These are phyloP conservation scores for Patella ulyssiponensis DNA, from an alignment of 2,888 invertebrate species.

Conservation along the genomic window DNA sequence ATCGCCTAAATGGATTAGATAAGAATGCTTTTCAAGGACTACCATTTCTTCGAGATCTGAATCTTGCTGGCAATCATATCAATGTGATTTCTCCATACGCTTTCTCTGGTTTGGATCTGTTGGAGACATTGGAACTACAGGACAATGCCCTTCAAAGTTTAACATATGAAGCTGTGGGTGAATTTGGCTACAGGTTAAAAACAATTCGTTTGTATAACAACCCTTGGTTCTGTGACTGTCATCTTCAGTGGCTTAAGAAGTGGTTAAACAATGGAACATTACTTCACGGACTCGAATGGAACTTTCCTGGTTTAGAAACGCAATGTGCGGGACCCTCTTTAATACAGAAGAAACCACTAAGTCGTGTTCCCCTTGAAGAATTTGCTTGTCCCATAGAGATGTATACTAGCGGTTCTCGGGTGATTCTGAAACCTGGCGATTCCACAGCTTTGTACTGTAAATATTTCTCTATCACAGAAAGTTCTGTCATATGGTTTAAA, in stretches of 20 bases:
- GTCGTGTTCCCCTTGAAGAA: slow-evolving; percentile 47
- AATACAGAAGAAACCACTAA: slow-evolving; percentile 46
- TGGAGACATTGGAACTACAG: slow-evolving; percentile 53
- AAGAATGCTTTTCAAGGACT: slow-evolving; percentile 51
- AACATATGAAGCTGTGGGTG: slow-evolving; percentile 46
- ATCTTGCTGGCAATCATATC: slow-evolving; percentile 24
- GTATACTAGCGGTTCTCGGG: slow-evolving; percentile 54
- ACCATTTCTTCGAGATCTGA: slow-evolving; percentile 39
- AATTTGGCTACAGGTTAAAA: slow-evolving; percentile 47
- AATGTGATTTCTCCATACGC: slow-evolving; percentile 22
- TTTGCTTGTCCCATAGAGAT: slow-evolving; percentile 59
- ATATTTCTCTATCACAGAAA: slow-evolving; percentile 56
- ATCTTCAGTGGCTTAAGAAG: slow-evolving; percentile 55
- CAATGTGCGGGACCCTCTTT: slow-evolving; percentile 55
- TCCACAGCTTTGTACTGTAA: slow-evolving; percentile 53
- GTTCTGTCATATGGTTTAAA: slow-evolving; percentile 54
- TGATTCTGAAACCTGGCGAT: slow-evolving; percentile 40
- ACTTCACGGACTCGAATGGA: slow-evolving; percentile 46
- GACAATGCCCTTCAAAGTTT: slow-evolving; percentile 56
- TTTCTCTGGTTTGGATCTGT: slow-evolving; percentile 18
- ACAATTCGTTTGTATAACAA: slow-evolving; percentile 57
- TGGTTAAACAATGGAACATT: slow-evolving; percentile 52
- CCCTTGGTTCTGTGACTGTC: slow-evolving; percentile 65
- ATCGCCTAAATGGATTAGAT: slow-evolving; percentile 53
- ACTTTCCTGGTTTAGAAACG: slow-evolving; percentile 44